Conservation (phyloP, 2,797 vertebrate genomes). For the Sus cebifrons region DNA sequence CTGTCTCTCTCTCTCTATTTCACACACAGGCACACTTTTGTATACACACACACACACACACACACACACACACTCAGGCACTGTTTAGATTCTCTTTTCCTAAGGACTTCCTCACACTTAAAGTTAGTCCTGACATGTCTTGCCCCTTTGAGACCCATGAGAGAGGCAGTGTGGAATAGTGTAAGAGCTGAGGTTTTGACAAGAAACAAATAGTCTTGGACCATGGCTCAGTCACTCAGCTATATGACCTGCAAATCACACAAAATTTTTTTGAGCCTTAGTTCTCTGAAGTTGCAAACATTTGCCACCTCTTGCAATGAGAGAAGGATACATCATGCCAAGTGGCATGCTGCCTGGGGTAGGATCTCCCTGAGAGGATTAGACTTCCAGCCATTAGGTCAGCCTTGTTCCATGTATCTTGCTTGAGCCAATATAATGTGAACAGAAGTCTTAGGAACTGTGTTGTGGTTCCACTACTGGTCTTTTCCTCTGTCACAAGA, state of each 20-base stretch:
- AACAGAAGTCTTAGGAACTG: background rate
- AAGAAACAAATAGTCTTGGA: background rate
- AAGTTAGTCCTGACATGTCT: background rate
- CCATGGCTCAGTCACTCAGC: background rate
- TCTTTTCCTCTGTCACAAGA: background rate
- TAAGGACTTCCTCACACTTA: background rate
- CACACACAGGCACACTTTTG: background rate
- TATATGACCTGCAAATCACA: background rate
- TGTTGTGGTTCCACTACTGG: background rate
- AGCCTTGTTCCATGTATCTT: background rate
- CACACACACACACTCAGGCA: fast-evolving
- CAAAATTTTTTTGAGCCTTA: background rate
- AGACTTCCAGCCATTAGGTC: background rate
- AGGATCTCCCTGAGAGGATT: background rate
- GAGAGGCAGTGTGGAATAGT: background rate
- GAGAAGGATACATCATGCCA: background rate
- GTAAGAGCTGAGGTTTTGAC: background rate
- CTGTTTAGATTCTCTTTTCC: background rate
- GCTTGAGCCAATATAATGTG: background rate
- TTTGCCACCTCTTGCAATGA: background rate
- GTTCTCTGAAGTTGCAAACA: background rate
- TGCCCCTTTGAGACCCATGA: background rate
- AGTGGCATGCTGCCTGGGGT: fast-evolving
- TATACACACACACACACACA: background rate
- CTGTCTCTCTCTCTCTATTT: background rate